Evolutionary conservation across 2,888 invertebrate species (phyloP).

Genomic region (Hermodice carunculata): DNA sequence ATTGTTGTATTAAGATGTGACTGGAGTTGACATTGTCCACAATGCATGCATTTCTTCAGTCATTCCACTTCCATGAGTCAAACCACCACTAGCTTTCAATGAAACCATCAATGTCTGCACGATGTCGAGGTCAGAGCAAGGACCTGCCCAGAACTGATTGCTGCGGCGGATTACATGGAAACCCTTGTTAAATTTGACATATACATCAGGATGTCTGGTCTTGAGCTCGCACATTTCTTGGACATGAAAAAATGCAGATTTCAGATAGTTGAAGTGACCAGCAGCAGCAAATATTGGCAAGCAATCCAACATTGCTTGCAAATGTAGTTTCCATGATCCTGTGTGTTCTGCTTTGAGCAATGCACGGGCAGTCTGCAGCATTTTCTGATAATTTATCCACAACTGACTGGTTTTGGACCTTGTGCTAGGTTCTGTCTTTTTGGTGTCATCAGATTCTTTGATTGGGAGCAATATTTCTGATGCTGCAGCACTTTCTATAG

Average conservation of each 20-base stretch:
- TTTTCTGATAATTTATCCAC: constrained; percentile 26
- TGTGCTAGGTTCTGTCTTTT: constrained; percentile 14
- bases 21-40: background rate
- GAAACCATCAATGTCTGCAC: background rate
- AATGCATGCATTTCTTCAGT: background rate
- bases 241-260: constrained; percentile 28
- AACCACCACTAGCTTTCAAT: background rate
- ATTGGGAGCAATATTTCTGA: constrained; percentile 8
- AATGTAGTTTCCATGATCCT: constrained; percentile 27
- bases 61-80: constrained; percentile 1
- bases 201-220: constrained; percentile 11
- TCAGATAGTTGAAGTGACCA: constrained; percentile 28
- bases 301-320: constrained; percentile 19
- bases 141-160: background rate
- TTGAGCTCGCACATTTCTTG: constrained; percentile 23
- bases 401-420: constrained; percentile 24
- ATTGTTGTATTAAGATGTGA: background rate
- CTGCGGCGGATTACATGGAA: background rate
- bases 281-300: constrained; percentile 33
- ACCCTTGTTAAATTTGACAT: constrained; percentile 17
- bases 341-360: constrained; percentile 23
- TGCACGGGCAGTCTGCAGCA: constrained; percentile 21
- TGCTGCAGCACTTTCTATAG: constrained; percentile 6
- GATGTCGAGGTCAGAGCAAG: background rate
- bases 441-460: constrained; percentile 1